These are phyloP conservation scores for Prunella himalayana DNA, from an alignment of 2,113 vertebrate genomes.

Conservation along the genomic window DNA sequence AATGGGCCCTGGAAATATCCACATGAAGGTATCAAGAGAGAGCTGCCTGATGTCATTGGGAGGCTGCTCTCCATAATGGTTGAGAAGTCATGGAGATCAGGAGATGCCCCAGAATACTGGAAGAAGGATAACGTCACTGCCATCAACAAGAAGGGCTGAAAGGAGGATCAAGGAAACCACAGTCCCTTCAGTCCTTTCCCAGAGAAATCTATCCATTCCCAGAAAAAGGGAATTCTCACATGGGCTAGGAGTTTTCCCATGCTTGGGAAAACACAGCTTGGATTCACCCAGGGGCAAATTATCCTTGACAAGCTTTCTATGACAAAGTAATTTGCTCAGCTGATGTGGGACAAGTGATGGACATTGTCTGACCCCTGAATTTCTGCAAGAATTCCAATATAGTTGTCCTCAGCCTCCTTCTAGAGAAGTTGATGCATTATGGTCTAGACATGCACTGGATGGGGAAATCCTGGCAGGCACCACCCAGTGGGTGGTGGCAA, in stretches of 20 bases:
- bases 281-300: background rate
- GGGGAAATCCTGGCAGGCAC: background rate
- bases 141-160: background rate
- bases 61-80: background rate
- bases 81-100: background rate
- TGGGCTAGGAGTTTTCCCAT: no score
- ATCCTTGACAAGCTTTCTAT: background rate
- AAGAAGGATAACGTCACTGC: no score
- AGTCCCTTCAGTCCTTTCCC: no score
- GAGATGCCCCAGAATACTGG: background rate
- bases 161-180: no score
- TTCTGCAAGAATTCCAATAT: background rate
- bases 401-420: background rate
- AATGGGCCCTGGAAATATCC: background rate
- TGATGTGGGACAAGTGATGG: background rate
- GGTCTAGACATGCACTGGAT: background rate
- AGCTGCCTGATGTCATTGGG: background rate
- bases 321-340: background rate
- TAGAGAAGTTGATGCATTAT: accelerated
- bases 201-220: background rate
- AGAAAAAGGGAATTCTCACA: accelerated
- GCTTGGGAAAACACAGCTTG: background rate
- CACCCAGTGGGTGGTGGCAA: background rate
- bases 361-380: background rate
- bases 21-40: background rate